Evolutionary conservation across 2,888 invertebrate species (phyloP), one percentile per base, ranked within the genome.

Genomic region (Tenthredo notha): DNA sequence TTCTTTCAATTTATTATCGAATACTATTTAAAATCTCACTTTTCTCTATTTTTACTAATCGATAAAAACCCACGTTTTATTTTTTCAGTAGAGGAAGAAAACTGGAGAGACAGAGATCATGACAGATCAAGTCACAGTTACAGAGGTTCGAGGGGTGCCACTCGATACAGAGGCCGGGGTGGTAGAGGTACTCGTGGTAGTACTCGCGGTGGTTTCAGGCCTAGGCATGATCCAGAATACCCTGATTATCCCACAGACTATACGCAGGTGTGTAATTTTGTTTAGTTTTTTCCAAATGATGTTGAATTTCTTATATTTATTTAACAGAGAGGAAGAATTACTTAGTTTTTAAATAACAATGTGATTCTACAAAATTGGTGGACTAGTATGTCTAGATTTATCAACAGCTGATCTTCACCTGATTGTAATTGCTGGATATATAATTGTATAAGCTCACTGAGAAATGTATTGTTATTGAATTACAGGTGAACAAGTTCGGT

Each of bases 111-210:
- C 43, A 91, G 89, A 87, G 94, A 93, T 43, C 88, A 91, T 80
- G 93, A 93, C 15, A 91, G 93, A 86, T 89, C 91, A 33, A 88
- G 88, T 18, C 91, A 91, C 84, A 91, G 88, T 86, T 89, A 88
- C 70, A 90, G 91, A 87, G 91, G 92, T 12, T 90, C 92, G 9
- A 91, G 93, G 7, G 92, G 93, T 74, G 92, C 93, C 21, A 29
- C 65, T 47, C 65, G 87, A 86, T 91, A 89, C 87, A 92, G 94
- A 74, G 92, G 93, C 21, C 91, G 94, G 86, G 94, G 95, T 65
- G 91, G 95, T 58, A 94, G 95, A 61, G 94, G 94, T 84, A 94
- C 94, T 87, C 94, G 95, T 87, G 94, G 94, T 70, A 91, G 92
- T 85, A 91, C 94, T 75, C 93, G 94, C 82, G 94, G 94, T 47